phyloP scores from a whole-genome alignment of 2,888 invertebrate species.

The Nemotelus nigrinus region DNA sequence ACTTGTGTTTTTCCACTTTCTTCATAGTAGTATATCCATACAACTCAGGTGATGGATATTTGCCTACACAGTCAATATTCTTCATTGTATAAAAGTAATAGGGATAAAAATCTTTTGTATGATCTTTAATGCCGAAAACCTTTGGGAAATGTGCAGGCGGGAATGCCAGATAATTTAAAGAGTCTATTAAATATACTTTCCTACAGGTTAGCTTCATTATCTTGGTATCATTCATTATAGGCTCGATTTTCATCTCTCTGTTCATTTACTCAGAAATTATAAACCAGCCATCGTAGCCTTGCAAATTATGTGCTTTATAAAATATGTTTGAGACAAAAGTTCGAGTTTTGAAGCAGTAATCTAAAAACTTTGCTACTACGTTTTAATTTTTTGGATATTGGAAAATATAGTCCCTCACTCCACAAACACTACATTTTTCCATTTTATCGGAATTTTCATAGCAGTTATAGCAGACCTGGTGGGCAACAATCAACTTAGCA shows the following conservation, averaged over 20 bases:
- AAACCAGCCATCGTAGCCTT: constrained; percentile 31
- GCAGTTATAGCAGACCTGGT: too few species aligned
- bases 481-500: too few species aligned
- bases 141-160: constrained; percentile 37
- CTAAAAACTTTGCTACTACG: too few species aligned
- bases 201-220: constrained; percentile 35
- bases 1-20: constrained; percentile 14
- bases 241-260: constrained; percentile 31
- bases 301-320: constrained; percentile 35
- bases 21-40: constrained; percentile 39
- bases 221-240: constrained; percentile 42
- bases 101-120: constrained; percentile 34
- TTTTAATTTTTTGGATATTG: too few species aligned
- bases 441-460: too few species aligned
- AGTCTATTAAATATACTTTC: constrained; percentile 35
- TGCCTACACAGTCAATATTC: constrained; percentile 40
- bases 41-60: constrained; percentile 25
- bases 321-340: neutral
- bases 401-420: too few species aligned
- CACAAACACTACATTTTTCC: too few species aligned
- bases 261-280: constrained; percentile 35
- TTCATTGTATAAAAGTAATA: constrained; percentile 35
- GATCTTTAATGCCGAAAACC: constrained; percentile 36
- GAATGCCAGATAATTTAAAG: constrained; percentile 39
- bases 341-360: constrained; percentile 12